Percentiles rank a stretch among this genome's conserved stretches.
Evolutionary conservation across 1,140 invertebrate species (phyloP).

Genomic region (Aricia agestis): DNA sequence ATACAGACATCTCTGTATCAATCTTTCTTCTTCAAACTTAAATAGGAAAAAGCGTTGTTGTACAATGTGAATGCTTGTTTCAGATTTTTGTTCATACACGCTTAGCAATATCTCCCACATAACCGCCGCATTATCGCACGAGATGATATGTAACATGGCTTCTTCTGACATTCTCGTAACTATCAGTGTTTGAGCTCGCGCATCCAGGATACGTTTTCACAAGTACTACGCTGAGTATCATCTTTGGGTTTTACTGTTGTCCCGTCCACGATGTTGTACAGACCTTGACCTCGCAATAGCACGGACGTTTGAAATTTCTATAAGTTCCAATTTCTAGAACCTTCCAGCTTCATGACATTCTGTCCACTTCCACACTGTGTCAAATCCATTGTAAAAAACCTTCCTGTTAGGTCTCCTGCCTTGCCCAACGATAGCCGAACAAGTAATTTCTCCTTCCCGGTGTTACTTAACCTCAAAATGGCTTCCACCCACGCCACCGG

Average conservation of each 20-base stretch:
- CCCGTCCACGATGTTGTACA: conserved; percentile 21
- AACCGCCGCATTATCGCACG: conserved; percentile 40
- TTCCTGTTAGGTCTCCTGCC: too few species aligned
- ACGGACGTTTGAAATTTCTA: conserved; percentile 30
- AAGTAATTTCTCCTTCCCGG: not conserved
- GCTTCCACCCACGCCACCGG: too few species aligned
- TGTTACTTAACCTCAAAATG: not conserved
- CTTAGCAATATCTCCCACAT: conserved; percentile 52
- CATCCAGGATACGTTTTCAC: conserved; percentile 22
- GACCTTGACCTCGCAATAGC: conserved; percentile 22
- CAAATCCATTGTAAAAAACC: too few species aligned
- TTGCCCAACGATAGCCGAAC: too few species aligned
- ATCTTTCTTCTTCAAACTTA: conserved; percentile 29
- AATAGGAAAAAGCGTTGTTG: conserved; percentile 35
- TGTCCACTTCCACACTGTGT: too few species aligned
- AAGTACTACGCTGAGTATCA: not conserved
- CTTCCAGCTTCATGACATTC: conserved; percentile 18
- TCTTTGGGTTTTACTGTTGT: conserved; percentile 18
- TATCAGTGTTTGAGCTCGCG: conserved; percentile 19
- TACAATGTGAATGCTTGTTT: conserved; percentile 36
- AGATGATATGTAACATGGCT: conserved; percentile 36
- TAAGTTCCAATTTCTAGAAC: conserved; percentile 24
- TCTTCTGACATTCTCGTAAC: conserved; percentile 28
- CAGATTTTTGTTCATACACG: conserved; percentile 54
- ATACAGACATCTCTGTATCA: conserved; percentile 11